Conservation (phyloP, 2,113 vertebrate genomes). For the Cardinalis cardinalis region DNA sequence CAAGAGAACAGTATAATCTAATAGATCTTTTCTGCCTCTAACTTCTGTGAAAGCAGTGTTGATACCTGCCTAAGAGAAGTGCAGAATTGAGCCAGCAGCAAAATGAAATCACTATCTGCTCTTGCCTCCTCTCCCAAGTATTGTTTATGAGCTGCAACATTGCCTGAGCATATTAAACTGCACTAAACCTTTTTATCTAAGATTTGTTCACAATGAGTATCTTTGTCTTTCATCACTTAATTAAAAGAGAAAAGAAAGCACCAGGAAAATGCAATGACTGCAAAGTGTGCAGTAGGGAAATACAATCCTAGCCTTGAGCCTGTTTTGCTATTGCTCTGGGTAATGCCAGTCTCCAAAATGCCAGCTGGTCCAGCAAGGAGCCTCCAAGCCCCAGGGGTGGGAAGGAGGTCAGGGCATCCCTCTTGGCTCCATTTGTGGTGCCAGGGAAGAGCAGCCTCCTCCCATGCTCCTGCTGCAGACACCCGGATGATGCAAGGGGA, state of each 20-base stretch:
- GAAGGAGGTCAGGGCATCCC: background rate
- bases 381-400: background rate
- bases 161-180: constrained; percentile 31
- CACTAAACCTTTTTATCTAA: constrained; percentile 33
- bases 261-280: background rate
- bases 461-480: background rate
- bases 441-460: background rate
- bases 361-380: background rate
- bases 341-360: background rate
- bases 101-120: constrained; percentile 1
- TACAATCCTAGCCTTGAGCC: background rate
- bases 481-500: too few species aligned
- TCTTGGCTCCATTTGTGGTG: background rate
- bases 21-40: constrained; percentile 35
- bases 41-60: constrained; percentile 14
- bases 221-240: constrained; percentile 38
- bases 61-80: constrained; percentile 30
- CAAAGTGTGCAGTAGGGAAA: background rate
- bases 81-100: background rate
- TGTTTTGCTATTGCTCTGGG: background rate
- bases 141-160: background rate
- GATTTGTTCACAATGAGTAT: constrained; percentile 31
- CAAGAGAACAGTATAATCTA: constrained; percentile 46
- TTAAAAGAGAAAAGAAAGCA: constrained; percentile 31
- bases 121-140: background rate